A percentile compares a stretch with the other conserved stretches of the same genome.
Conservation (phyloP, 2,797 vertebrate genomes). For the Trachops cirrhosus region DNA sequence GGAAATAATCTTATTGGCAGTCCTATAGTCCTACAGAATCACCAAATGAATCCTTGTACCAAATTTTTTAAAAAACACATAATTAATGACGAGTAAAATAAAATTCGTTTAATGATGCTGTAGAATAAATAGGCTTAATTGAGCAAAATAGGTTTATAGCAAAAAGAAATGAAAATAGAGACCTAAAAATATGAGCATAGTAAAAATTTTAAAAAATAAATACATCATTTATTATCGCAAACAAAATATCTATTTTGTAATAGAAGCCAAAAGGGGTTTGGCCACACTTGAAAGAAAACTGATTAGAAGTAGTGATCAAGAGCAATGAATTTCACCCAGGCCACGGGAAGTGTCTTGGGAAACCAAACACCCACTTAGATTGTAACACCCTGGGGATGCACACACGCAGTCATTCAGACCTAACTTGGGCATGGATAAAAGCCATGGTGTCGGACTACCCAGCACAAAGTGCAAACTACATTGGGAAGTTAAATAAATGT, state of each 20-base stretch:
- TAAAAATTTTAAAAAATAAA: conserved; percentile 26
- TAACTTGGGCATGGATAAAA: not conserved
- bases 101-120: not conserved
- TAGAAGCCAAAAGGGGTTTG: not conserved
- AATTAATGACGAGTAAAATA: not conserved
- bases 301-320: not conserved
- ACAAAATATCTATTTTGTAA: not conserved
- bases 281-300: not conserved
- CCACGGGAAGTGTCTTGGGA: not conserved
- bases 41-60: not conserved
- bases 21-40: not conserved
- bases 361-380: rapidly evolving
- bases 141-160: not conserved
- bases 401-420: not conserved
- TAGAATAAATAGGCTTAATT: not conserved
- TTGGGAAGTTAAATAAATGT: not conserved
- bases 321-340: not conserved
- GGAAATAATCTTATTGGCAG: not conserved
- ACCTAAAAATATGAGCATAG: not conserved
- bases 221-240: not conserved
- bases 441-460: not conserved
- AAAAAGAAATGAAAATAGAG: not conserved
- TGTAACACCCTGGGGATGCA: not conserved
- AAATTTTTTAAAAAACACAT: not conserved
- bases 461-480: not conserved